Evolutionary conservation across 2,888 invertebrate species (phyloP).

Genomic region (Boloria euphrosyne): DNA sequence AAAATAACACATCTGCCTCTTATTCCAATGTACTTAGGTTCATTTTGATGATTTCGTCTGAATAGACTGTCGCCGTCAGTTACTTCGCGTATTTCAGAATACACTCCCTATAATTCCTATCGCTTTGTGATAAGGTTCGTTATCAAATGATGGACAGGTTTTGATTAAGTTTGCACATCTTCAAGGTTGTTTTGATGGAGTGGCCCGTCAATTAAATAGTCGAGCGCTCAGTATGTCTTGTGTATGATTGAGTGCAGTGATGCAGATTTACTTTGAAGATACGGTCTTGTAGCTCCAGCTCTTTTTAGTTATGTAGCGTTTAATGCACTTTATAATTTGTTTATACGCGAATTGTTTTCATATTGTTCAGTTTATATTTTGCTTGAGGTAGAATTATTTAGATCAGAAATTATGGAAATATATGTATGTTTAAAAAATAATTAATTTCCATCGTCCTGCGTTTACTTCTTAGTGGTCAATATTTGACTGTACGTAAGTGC

Average conservation of each 20-base stretch:
- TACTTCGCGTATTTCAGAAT: conserved; percentile 24
- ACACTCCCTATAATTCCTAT: conserved; percentile 46
- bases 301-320: conserved; percentile 37
- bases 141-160: conserved; percentile 44
- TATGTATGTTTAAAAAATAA: too few relatives aligned
- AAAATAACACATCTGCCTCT: conserved; percentile 8
- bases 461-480: too few relatives aligned
- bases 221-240: conserved; percentile 67
- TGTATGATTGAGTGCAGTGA: conserved; percentile 76
- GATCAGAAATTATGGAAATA: too few relatives aligned
- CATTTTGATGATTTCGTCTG: conserved; percentile 16
- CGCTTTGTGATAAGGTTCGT: conserved; percentile 49
- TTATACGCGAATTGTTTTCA: neutral
- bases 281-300: conserved; percentile 38
- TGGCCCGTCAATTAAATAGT: conserved; percentile 77
- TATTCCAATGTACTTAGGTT: conserved; percentile 16
- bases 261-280: conserved; percentile 69
- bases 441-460: too few relatives aligned
- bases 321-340: conserved; percentile 30
- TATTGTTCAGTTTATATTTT: neutral
- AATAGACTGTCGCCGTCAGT: conserved; percentile 22
- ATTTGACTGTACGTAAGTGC: too few relatives aligned
- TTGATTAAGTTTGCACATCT: conserved; percentile 50
- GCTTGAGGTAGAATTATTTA: too few relatives aligned
- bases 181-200: conserved; percentile 77